Evolutionary conservation across 2,888 invertebrate species (phyloP).

Genomic region (Drosophila algonquin): DNA sequence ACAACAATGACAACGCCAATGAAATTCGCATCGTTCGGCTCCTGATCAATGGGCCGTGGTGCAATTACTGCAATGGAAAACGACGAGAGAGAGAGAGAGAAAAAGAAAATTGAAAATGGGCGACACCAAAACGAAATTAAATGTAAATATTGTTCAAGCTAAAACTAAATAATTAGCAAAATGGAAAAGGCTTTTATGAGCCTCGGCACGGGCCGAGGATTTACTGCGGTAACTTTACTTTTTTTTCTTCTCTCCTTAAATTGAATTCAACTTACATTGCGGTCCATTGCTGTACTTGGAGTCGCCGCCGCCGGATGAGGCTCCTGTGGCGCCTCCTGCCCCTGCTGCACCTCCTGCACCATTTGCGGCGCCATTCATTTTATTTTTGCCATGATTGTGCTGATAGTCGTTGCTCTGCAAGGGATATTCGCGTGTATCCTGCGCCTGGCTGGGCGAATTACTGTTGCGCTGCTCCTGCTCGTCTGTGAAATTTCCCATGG

Average conservation of each 20-base stretch:
- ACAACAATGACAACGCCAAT: slow-evolving; percentile 89
- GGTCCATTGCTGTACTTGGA: slow-evolving; percentile 79
- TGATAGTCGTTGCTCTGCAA: slow-evolving; percentile 87
- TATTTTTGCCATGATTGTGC: slow-evolving; percentile 84
- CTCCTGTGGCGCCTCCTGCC: slow-evolving; percentile 43
- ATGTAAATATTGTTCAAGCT: slow-evolving; percentile 71
- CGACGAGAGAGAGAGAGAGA: slow-evolving; percentile 19
- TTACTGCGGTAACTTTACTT: too few species aligned
- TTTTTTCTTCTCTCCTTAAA: slow-evolving; percentile 24
- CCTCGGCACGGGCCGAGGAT: too few species aligned
- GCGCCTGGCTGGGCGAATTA: slow-evolving; percentile 78
- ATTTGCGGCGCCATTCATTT: slow-evolving; percentile 40
- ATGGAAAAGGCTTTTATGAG: slow-evolving; percentile 20
- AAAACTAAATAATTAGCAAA: slow-evolving; percentile 68
- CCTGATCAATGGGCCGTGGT: slow-evolving; percentile 86
- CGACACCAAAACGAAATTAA: slow-evolving; percentile 63
- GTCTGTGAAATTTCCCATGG: slow-evolving; percentile 87
- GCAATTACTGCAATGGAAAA: slow-evolving; percentile 80
- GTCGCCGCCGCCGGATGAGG: slow-evolving; percentile 36
- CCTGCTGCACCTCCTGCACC: slow-evolving; percentile 52
- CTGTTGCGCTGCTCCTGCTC: slow-evolving; percentile 84
- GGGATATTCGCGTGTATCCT: slow-evolving; percentile 86
- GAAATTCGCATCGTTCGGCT: slow-evolving; percentile 85
- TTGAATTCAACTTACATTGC: slow-evolving; percentile 77
- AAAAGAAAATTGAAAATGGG: slow-evolving; percentile 43